Base-by-base conservation (phyloP, 2,888 invertebrate genomes). In the Thymelicus acteon region DNA sequence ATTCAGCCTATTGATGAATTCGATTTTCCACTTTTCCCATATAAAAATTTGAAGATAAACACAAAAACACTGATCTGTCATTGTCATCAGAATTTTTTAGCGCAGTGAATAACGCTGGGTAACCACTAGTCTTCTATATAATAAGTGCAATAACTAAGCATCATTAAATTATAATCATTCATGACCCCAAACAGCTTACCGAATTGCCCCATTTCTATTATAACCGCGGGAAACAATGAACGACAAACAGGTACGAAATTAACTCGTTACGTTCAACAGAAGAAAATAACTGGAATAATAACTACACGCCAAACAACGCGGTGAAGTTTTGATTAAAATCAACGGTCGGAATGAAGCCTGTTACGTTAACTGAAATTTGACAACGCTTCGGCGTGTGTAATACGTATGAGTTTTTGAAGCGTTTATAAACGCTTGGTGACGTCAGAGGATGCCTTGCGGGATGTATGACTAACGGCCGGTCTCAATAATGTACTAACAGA, bases 311-410 rank as follows among this genome's bases (percentile, higher is more conserved):
- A 60, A 19, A 67, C 64, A 19, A 67, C 64, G 54, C 47, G 44
- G 47, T 15, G 65, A 66, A 66, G 65, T 66, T 66, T 65, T 65
- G 64, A 58, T 66, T 66, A 58, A 66, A 57, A 66, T 58, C 57
- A 47, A 57, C 47, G 37, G 44, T 58, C 6, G 31, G 57, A 58
- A 58, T 58, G 48, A 57, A 66, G 57, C 47, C 60, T 37, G 54
- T 66, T 60, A 60, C 19, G 44, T 40, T 66, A 40, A 57, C 49
- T 52, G 49, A 52, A 52, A 52, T 15, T 52, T 52, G 19, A 52
- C 49, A 52, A 52, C 49, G 15, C 49, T 49, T 15, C 4, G 10
- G 15, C 15, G 49, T 52, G 49, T 52, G 15, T 47, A 49, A 1
- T 31, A 52, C 8, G 15, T 31, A 5, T 31, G 7, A 52, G 15